Evolutionary conservation across 2,888 invertebrate genomes (phyloP).

Genomic region (Thymelicus lineola): DNA sequence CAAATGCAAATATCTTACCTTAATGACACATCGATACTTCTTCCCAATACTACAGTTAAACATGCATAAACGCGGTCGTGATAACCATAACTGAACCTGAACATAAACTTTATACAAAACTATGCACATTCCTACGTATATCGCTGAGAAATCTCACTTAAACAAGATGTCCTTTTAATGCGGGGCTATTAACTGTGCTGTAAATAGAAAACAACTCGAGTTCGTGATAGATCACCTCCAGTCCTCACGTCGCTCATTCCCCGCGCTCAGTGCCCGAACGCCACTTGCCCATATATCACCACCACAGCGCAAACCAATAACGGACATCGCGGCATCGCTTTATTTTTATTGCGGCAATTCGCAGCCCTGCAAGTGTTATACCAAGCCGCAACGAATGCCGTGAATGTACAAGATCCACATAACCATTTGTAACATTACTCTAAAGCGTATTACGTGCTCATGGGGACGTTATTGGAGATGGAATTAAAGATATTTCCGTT

Average conservation of each 20-base stretch:
- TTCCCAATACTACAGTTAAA: too few relatives aligned
- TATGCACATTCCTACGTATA: not conserved
- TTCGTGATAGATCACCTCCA: conserved; percentile 22
- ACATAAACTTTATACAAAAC: not conserved
- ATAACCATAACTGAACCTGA: too few relatives aligned
- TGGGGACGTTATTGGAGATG: not conserved
- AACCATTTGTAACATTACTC: not conserved
- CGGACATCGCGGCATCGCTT: conserved; percentile 7
- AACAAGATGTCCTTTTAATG: conserved; percentile 10
- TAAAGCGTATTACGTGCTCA: not conserved
- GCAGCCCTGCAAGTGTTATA: conserved; percentile 12
- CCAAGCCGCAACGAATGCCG: not conserved
- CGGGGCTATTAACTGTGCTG: conserved; percentile 6
- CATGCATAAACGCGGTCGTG: too few relatives aligned
- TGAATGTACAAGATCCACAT: conserved; percentile 10
- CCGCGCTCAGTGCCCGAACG: not conserved
- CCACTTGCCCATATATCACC: conserved; percentile 20
- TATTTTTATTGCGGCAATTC: conserved; percentile 20
- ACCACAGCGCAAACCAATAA: conserved; percentile 16
- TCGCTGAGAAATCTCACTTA: conserved; percentile 1
- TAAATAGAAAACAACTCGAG: conserved; percentile 16
- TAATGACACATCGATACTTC: too few relatives aligned
- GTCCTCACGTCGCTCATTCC: not conserved
- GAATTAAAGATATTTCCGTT: too few relatives aligned
- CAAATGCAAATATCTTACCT: too few relatives aligned